Evolutionary conservation across 1,140 invertebrate species (phyloP).

Genomic region (Pomacea maculata): DNA sequence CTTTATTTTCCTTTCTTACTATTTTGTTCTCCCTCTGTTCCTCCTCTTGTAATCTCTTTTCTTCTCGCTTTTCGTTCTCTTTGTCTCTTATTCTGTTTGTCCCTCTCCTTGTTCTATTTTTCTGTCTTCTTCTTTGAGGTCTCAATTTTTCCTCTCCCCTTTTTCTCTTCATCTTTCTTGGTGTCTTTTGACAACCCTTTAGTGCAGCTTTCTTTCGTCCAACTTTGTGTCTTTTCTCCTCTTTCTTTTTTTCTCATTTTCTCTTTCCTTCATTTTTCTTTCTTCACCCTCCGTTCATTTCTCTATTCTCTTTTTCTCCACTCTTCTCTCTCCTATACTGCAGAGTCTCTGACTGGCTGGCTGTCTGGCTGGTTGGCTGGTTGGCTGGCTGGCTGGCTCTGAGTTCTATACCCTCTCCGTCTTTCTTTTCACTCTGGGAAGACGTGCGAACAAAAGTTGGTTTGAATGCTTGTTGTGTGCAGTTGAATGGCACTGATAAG

Average conservation of each 20-base stretch:
- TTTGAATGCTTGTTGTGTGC: background rate
- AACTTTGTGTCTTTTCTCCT: background rate
- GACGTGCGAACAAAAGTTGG: conserved; percentile 1
- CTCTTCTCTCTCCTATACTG: too few species aligned
- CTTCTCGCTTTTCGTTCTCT: background rate
- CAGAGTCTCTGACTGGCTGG: too few species aligned
- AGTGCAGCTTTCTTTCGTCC: background rate
- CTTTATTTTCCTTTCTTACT: too few species aligned
- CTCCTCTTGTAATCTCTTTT: background rate
- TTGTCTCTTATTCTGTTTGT: background rate
- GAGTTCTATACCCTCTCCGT: background rate
- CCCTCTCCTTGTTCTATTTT: background rate
- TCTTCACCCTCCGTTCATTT: too few species aligned
- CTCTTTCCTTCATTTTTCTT: background rate
- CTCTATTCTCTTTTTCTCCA: too few species aligned
- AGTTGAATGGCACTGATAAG: conserved; percentile 7
- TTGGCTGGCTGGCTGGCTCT: too few species aligned
- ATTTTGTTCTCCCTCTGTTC: too few species aligned
- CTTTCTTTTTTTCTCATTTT: background rate
- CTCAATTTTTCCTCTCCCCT: background rate
- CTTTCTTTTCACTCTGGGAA: background rate
- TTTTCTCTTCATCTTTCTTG: background rate
- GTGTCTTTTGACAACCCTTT: background rate
- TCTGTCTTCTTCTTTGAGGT: background rate
- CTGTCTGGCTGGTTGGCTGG: too few species aligned